Conservation (phyloP, 1,140 invertebrate genomes). For the Zaprionus capensis region DNA sequence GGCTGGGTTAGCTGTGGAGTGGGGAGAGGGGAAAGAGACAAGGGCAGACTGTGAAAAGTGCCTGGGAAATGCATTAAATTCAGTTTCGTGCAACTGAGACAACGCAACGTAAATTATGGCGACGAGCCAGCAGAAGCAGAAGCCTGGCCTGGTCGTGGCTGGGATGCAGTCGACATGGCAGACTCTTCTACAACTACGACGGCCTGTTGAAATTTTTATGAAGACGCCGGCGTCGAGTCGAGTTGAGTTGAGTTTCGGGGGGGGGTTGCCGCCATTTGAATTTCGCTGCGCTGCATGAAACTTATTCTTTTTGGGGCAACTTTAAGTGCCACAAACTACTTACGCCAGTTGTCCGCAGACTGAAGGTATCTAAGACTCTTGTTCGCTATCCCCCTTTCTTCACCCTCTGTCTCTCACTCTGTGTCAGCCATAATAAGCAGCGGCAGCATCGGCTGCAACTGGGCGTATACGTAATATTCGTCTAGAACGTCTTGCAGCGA, state of each 20-base stretch:
- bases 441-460: neutral
- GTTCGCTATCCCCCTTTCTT: conserved; percentile 11
- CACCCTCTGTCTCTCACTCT: neutral
- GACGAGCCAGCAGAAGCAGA: conserved; percentile 48
- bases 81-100: conserved; percentile 80
- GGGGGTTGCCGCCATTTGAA: conserved; percentile 32
- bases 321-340: conserved; percentile 41
- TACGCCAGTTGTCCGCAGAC: conserved; percentile 32
- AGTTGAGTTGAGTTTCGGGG: neutral
- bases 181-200: conserved; percentile 32
- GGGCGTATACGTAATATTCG: conserved; percentile 44
- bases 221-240: conserved; percentile 26
- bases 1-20: neutral
- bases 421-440: conserved; percentile 31
- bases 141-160: neutral
- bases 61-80: conserved; percentile 77
- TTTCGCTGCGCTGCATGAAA: conserved; percentile 24
- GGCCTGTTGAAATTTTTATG: conserved; percentile 74
- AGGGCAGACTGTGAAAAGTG: conserved; percentile 60
- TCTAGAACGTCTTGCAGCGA: neutral
- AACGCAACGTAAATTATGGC: conserved; percentile 82
- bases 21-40: neutral
- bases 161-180: conserved; percentile 15
- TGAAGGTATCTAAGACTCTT: conserved; percentile 38
- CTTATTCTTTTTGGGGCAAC: conserved; percentile 26